These are phyloP conservation scores for Chymomyza amoena DNA, from an alignment of 2,888 invertebrate species.

Conservation along the genomic window DNA sequence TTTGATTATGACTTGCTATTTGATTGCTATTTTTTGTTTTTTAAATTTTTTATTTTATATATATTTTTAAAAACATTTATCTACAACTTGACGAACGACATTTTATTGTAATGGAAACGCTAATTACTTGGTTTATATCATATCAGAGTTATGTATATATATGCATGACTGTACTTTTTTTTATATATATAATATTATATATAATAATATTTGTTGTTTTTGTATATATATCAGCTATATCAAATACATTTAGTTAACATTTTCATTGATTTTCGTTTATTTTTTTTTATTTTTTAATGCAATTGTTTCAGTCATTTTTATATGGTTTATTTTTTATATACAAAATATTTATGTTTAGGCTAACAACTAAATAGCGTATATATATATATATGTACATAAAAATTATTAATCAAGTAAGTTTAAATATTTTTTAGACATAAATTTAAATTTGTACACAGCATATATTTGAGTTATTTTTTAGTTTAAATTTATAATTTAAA, in stretches of 20 bases:
- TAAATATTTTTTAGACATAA: conserved; percentile 52
- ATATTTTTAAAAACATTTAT: conserved; percentile 65
- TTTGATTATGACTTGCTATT: conserved; percentile 66
- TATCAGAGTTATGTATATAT: conserved; percentile 28
- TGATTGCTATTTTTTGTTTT: conserved; percentile 50
- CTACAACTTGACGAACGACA: conserved; percentile 68
- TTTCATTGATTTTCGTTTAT: conserved; percentile 41
- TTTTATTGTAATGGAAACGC: conserved; percentile 65
- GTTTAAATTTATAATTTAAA: conserved; percentile 37
- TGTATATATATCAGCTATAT: conserved; percentile 50
- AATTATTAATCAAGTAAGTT: conserved; percentile 22
- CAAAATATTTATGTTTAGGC: conserved; percentile 31
- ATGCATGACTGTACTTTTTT: neutral
- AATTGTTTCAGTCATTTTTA: conserved; percentile 54
- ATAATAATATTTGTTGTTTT: neutral
- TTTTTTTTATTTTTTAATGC: conserved; percentile 3
- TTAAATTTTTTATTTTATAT: neutral
- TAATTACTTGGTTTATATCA: conserved; percentile 38
- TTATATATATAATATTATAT: conserved; percentile 4
- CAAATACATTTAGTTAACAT: conserved; percentile 74
- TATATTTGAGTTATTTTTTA: conserved; percentile 45
- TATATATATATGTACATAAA: conserved; percentile 14
- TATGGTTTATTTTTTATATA: conserved; percentile 35
- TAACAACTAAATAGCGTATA: conserved; percentile 53
- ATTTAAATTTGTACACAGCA: conserved; percentile 68